Conservation (phyloP, 2,797 vertebrate species). For the Protonibea diacanthus region DNA sequence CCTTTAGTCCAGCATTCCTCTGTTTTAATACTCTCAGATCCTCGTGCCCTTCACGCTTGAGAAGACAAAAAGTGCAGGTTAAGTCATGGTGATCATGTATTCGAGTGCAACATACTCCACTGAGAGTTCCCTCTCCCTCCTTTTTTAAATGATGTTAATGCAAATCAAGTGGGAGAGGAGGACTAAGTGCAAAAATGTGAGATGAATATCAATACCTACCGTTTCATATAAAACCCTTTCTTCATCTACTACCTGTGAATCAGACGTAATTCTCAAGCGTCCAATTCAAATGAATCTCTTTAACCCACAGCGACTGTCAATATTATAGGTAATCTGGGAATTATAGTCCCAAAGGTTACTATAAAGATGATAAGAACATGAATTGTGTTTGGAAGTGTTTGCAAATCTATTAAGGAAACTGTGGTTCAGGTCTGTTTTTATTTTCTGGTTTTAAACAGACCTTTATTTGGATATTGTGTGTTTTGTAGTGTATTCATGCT, state of each 20-base stretch:
- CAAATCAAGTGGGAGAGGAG: slow-evolving; percentile 70
- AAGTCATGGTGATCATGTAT: slow-evolving; percentile 70
- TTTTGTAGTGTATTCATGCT: not conserved
- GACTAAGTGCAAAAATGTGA: slow-evolving; percentile 70
- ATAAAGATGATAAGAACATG: not conserved
- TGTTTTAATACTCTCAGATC: slow-evolving; percentile 56
- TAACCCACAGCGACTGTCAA: not conserved
- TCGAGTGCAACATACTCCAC: slow-evolving; percentile 59
- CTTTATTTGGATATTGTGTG: not conserved
- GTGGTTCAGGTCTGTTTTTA: not conserved
- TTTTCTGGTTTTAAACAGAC: not conserved
- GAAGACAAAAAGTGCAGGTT: slow-evolving; percentile 65
- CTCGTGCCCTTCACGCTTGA: slow-evolving; percentile 70
- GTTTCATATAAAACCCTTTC: slow-evolving; percentile 49
- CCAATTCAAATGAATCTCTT: slow-evolving; percentile 23
- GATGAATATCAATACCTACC: slow-evolving; percentile 72
- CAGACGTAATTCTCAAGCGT: slow-evolving; percentile 11
- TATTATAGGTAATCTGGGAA: slow-evolving; percentile 19
- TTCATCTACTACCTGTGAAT: slow-evolving; percentile 32
- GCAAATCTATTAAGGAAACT: not conserved
- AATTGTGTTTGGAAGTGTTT: not conserved
- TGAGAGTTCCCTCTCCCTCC: slow-evolving; percentile 62
- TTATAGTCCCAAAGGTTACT: not conserved
- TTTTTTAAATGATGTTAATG: slow-evolving; percentile 77
- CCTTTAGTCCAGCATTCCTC: slow-evolving; percentile 44